Conservation (phyloP, 1,140 invertebrate species). For the Dinoponera quadriceps region DNA sequence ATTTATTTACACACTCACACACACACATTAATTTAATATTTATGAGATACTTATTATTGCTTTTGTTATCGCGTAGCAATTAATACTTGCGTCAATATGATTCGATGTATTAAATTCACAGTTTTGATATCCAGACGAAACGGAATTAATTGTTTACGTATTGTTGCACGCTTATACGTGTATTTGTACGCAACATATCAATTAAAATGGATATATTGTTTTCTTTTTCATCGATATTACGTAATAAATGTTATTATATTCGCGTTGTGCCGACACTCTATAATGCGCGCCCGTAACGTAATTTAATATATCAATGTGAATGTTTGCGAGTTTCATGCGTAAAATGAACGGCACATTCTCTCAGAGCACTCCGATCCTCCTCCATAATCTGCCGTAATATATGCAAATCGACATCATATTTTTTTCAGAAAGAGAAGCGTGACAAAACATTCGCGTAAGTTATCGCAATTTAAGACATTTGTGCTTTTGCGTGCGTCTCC, state of each 20-base stretch:
- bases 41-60: neutral
- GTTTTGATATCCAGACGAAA: neutral
- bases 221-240: neutral
- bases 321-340: neutral
- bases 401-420: neutral
- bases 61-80: no score
- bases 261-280: neutral
- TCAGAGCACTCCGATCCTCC: neutral
- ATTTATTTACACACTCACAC: neutral
- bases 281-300: neutral
- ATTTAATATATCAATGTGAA: neutral
- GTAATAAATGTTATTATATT: slow-evolving; percentile 5
- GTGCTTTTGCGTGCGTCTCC: neutral
- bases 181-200: neutral
- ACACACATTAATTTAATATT: neutral
- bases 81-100: neutral
- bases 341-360: neutral
- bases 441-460: neutral
- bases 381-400: neutral
- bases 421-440: neutral
- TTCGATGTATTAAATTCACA: neutral
- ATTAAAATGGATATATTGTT: neutral
- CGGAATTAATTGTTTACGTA: neutral
- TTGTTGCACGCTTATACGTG: neutral
- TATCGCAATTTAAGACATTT: slow-evolving; percentile 7